Evolutionary conservation across 2,113 vertebrate genomes (phyloP).

Genomic region (Alces alces): DNA sequence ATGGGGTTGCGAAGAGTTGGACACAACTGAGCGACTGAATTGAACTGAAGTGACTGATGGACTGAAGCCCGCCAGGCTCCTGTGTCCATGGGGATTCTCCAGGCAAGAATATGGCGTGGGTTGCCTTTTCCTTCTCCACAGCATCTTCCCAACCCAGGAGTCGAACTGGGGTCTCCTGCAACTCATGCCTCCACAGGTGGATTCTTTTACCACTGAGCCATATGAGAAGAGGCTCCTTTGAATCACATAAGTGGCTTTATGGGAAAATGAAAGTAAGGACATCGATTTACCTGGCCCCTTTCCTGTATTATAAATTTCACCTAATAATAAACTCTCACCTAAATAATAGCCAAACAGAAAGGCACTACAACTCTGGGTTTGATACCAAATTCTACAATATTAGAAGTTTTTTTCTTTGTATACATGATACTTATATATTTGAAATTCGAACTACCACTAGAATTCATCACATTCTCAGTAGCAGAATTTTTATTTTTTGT

Average conservation of each 20-base stretch:
- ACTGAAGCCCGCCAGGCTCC: not conserved
- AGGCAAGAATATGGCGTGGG: not conserved
- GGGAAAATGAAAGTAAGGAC: not conserved
- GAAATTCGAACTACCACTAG: not conserved
- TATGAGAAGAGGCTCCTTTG: not conserved
- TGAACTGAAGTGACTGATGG: not conserved
- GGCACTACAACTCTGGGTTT: not conserved
- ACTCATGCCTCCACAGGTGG: not conserved
- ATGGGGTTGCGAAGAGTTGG: accelerated
- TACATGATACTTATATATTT: not conserved
- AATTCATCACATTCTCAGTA: not conserved
- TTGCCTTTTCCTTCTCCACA: not conserved
- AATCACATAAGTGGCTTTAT: not conserved
- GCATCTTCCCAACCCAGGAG: not conserved
- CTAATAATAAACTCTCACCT: not conserved
- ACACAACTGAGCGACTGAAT: not conserved
- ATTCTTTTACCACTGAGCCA: not conserved
- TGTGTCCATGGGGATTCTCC: not conserved
- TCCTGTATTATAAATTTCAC: not conserved
- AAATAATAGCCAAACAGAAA: not conserved
- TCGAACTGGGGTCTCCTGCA: not conserved
- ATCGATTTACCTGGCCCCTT: not conserved
- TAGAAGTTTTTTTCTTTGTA: not conserved
- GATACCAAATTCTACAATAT: not conserved
- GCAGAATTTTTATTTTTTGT: not conserved